phyloP scores from a whole-genome alignment of 2,113 vertebrate genomes.

The Spilogale gracilis region DNA sequence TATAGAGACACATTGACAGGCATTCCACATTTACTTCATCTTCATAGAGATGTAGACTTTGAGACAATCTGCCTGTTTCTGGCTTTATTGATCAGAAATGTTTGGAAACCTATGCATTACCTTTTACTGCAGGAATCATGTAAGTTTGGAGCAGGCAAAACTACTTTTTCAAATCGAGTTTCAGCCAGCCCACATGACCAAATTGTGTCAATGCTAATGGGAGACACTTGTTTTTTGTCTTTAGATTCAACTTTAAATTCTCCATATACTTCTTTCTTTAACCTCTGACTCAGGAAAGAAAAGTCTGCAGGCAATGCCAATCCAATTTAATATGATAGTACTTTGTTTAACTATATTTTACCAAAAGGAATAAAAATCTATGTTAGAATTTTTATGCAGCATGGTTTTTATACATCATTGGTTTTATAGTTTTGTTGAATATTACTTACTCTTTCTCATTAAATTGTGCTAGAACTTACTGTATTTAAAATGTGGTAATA shows the following conservation, averaged over 20 bases:
- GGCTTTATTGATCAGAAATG: background rate
- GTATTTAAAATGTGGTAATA: constrained; percentile 6
- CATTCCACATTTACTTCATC: background rate
- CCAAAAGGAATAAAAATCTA: constrained; percentile 14
- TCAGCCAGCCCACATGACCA: background rate
- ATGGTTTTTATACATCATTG: constrained; percentile 4
- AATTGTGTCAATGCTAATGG: background rate
- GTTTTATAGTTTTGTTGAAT: constrained; percentile 44
- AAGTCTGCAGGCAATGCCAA: background rate
- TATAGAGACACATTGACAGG: background rate
- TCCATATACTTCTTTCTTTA: constrained; percentile 13
- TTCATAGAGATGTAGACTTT: background rate
- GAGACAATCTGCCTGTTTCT: background rate
- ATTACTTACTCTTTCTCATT: constrained; percentile 37
- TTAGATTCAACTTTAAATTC: constrained; percentile 40
- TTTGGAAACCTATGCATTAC: background rate
- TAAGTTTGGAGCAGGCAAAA: background rate
- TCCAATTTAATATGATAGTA: background rate
- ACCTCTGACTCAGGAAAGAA: constrained; percentile 48
- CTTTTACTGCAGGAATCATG: background rate
- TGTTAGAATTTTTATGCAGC: constrained; percentile 19
- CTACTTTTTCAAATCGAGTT: background rate
- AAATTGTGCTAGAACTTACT: constrained; percentile 29
- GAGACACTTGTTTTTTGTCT: background rate
- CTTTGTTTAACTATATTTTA: constrained; percentile 31